These are phyloP conservation scores for Trachelus troglodyta DNA, from an alignment of 2,888 invertebrate species.

Conservation along the genomic window DNA sequence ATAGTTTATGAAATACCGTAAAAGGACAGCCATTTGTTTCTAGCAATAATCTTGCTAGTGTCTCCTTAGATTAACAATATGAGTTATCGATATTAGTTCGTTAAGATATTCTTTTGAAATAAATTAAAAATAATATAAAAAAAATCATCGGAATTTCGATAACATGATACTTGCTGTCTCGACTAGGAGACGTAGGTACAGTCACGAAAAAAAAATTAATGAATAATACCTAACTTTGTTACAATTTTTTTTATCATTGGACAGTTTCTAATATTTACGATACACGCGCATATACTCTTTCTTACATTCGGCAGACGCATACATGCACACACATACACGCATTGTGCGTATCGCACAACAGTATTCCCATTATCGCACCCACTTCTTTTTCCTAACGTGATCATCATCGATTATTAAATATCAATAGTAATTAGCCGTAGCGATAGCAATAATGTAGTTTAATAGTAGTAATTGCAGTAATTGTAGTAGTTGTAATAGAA, in stretches of 20 bases:
- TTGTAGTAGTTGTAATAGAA: neutral
- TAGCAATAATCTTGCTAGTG: constrained; percentile 16
- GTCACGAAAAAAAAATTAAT: constrained; percentile 23
- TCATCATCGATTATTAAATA: constrained; percentile 21
- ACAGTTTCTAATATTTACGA: constrained; percentile 1
- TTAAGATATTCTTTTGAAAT: constrained; percentile 5
- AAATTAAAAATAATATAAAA: constrained; percentile 13
- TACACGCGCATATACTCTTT: constrained; percentile 11
- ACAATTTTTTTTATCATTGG: constrained; percentile 2
- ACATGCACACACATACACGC: constrained; percentile 20
- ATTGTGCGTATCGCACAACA: neutral
- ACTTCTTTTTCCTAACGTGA: neutral
- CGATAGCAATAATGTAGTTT: constrained; percentile 18
- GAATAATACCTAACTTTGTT: constrained; percentile 11
- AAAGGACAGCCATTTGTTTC: constrained; percentile 27
- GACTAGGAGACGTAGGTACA: constrained; percentile 26
- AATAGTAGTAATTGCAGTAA: neutral
- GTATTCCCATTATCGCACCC: neutral
- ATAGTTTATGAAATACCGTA: constrained; percentile 31
- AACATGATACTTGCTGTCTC: constrained; percentile 23
- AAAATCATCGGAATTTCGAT: constrained; percentile 13
- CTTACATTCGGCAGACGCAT: constrained; percentile 16
- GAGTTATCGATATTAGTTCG: constrained; percentile 27
- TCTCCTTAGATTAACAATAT: constrained; percentile 16
- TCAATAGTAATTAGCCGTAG: constrained; percentile 22